phyloP scores from a whole-genome alignment of 2,797 vertebrate genomes.

The Dendrocincla fuliginosa region DNA sequence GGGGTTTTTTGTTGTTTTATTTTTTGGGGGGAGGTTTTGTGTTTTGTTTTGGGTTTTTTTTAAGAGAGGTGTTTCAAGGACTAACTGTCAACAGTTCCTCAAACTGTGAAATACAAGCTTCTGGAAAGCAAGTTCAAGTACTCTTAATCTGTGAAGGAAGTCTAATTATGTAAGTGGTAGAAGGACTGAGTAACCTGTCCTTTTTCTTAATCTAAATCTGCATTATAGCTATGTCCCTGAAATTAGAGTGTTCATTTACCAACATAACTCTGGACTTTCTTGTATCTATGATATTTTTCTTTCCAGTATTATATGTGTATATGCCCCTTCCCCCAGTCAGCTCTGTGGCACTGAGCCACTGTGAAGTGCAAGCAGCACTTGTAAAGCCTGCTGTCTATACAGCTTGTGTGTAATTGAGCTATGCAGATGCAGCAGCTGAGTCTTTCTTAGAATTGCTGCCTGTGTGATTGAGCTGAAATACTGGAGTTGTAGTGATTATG shows the following conservation, averaged over 20 bases:
- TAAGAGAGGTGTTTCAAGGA: background rate
- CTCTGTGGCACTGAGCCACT: background rate
- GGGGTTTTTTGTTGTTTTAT: background rate
- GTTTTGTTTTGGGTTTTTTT: background rate
- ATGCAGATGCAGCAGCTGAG: background rate
- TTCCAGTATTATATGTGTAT: fast-evolving
- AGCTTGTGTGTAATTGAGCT: background rate
- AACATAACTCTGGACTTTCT: background rate
- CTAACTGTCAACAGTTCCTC: background rate
- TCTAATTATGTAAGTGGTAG: background rate
- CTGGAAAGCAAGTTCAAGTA: background rate
- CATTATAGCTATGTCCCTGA: fast-evolving
- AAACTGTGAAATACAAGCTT: background rate
- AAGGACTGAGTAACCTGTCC: background rate
- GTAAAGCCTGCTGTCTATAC: background rate
- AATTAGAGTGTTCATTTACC: background rate
- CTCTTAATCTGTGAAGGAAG: background rate
- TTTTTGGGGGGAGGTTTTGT: too few relatives aligned
- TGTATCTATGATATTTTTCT: background rate
- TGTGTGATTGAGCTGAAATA: background rate
- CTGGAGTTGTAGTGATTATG: background rate
- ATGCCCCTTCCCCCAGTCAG: background rate
- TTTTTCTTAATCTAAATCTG: background rate
- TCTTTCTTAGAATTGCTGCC: background rate
- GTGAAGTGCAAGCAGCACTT: background rate